Evolutionary conservation across 2,888 invertebrate species (phyloP).

Genomic region (Meiosimyza platycephala): DNA sequence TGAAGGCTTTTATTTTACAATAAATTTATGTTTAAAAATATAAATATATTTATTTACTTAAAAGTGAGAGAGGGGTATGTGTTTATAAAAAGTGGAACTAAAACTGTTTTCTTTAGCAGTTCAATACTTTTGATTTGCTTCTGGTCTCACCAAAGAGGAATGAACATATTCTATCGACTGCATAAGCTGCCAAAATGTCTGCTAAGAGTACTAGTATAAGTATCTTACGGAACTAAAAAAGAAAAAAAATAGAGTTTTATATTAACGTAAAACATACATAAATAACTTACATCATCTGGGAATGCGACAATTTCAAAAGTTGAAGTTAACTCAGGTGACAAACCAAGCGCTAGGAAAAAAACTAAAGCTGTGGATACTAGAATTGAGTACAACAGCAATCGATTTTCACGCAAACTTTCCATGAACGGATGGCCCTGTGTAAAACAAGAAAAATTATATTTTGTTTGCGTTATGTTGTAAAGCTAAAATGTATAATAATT

Average conservation of each 20-base stretch:
- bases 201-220: constrained; percentile 85
- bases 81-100: constrained; percentile 26
- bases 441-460: constrained; percentile 6
- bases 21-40: not conserved
- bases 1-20: not conserved
- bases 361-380: constrained; percentile 85
- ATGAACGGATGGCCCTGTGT: constrained; percentile 98
- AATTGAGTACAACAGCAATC: constrained; percentile 91
- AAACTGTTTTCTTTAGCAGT: constrained; percentile 46
- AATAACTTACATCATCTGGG: constrained; percentile 84
- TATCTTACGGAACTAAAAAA: constrained; percentile 87
- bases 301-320: constrained; percentile 97
- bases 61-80: not conserved
- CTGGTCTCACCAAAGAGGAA: constrained; percentile 88
- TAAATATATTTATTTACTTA: constrained; percentile 22
- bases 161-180: constrained; percentile 86
- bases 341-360: constrained; percentile 84
- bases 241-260: constrained; percentile 34
- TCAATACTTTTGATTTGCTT: constrained; percentile 62
- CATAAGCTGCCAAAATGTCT: constrained; percentile 87
- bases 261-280: not conserved
- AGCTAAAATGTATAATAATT: too few relatives aligned
- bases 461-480: not conserved
- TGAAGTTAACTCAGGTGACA: constrained; percentile 85
- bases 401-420: constrained; percentile 95